Base-by-base conservation (phyloP, 2,113 vertebrate genomes). In the Athene noctua region DNA sequence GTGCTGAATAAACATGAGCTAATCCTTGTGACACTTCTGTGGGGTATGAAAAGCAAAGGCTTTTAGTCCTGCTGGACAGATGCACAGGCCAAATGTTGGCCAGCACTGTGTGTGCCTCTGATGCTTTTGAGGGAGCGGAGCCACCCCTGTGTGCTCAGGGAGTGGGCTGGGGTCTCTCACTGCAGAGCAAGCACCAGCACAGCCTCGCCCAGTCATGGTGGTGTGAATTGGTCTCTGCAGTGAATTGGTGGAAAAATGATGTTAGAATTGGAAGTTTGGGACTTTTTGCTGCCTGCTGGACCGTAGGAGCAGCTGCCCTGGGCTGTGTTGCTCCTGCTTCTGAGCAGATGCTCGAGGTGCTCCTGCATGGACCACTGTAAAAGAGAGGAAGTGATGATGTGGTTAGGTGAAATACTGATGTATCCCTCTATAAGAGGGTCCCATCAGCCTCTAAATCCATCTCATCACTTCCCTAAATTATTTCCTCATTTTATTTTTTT, bases 1-100 rank as follows among this genome's bases (percentile, higher is more conserved):
- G 74, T 90, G 84, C 67, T 95, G 89, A 92, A 86, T 95, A 95
- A 96, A 92, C 63, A 96, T 91, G 89, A 96, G 63, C 66, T 91
- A 73, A 95, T 94, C 11, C 20, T 82, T 91, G 81, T 47, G 67
- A 54, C 51, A 23, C 70, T 87, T 66, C 40, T 51, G 81, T 86
- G 81, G 85, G 81, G 80, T 63, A 80, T 70, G 74, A 87, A 88
- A 97, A 89, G 62, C 70, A 94, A 54, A 89, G 29, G 49, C 66
- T 81, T 75, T 90, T 27, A 51, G 79, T 79, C n/a, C n/a, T 91
- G 58, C 62, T 80, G 73, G 61, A 81, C 34, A 81, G 40, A 80
- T 61, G 70, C 80, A 57, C 9, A 36, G 62, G 54, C 61, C 52
- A 49, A 89, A 54, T 0, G 1, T 4, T 91, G 77, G 29, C 75